These are phyloP conservation scores for Myotis davidii DNA, from an alignment of 2,113 vertebrate species.

Conservation along the genomic window DNA sequence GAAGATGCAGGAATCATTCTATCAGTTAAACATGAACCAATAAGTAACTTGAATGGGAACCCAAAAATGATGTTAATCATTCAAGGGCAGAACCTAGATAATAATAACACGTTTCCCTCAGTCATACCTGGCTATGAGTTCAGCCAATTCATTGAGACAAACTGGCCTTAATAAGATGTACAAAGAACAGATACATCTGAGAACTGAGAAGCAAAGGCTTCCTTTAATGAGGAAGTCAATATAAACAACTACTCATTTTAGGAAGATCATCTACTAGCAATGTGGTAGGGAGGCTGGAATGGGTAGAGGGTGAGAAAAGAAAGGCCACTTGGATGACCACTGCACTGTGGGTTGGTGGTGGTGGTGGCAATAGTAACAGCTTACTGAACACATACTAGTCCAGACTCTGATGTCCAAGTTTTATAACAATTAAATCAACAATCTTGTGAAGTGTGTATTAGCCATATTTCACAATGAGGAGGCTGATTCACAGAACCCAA, in stretches of 20 bases:
- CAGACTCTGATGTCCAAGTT: background rate
- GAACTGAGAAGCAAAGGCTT: background rate
- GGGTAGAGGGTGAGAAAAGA: background rate
- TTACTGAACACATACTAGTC: background rate
- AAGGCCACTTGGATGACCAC: background rate
- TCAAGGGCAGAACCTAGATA: background rate
- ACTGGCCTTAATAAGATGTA: background rate
- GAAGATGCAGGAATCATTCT: background rate
- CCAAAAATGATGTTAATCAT: background rate
- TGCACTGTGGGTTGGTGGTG: no score
- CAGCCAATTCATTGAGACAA: background rate
- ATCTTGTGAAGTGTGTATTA: background rate
- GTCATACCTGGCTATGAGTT: background rate
- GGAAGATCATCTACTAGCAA: background rate
- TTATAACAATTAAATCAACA: background rate
- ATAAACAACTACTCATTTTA: background rate
- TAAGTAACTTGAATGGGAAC: background rate
- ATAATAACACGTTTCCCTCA: background rate
- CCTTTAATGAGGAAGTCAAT: background rate
- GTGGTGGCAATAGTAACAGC: background rate
- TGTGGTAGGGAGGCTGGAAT: background rate
- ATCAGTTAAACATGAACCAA: background rate
- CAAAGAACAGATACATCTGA: background rate
- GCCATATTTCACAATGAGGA: background rate
- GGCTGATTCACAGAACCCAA: background rate